Percentiles rank a stretch among this genome's conserved stretches.
Conservation (phyloP, 2,888 invertebrate genomes). For the Noctuana brunneofusca region DNA sequence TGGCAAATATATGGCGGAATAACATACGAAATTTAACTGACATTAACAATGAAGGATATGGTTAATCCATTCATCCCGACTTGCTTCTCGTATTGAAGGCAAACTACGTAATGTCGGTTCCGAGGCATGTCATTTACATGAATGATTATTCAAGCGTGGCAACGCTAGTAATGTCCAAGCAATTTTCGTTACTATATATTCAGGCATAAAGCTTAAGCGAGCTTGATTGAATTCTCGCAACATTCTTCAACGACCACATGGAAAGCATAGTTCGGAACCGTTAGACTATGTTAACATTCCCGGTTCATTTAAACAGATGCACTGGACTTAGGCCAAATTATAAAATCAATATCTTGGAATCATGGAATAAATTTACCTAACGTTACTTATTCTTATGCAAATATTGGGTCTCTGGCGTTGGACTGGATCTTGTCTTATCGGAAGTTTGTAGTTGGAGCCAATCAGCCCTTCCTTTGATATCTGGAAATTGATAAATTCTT, state of each 20-base stretch:
- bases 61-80: slow-evolving; percentile 66
- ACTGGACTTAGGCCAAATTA: slow-evolving; percentile 31
- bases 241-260: slow-evolving; percentile 58
- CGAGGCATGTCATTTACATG: slow-evolving; percentile 73
- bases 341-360: slow-evolving; percentile 27
- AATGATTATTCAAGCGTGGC: slow-evolving; percentile 67
- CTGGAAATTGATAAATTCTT: not conserved
- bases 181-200: slow-evolving; percentile 48
- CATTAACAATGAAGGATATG: slow-evolving; percentile 57
- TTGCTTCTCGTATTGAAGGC: slow-evolving; percentile 59
- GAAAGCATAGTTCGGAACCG: slow-evolving; percentile 62
- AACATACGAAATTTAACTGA: slow-evolving; percentile 51
- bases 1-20: not conserved
- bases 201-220: slow-evolving; percentile 47
- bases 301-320: slow-evolving; percentile 44
- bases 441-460: not conserved
- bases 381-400: slow-evolving; percentile 8
- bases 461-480: not conserved
- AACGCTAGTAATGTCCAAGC: slow-evolving; percentile 39
- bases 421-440: not conserved
- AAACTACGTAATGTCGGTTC: slow-evolving; percentile 69
- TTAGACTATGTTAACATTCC: slow-evolving; percentile 62
- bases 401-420: not conserved
- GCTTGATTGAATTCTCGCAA: slow-evolving; percentile 43
- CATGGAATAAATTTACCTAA: no score